Evolutionary conservation across 2,888 invertebrate genomes (phyloP), one percentile per base, ranked within the genome.

Genomic region (Drosophila dives): DNA sequence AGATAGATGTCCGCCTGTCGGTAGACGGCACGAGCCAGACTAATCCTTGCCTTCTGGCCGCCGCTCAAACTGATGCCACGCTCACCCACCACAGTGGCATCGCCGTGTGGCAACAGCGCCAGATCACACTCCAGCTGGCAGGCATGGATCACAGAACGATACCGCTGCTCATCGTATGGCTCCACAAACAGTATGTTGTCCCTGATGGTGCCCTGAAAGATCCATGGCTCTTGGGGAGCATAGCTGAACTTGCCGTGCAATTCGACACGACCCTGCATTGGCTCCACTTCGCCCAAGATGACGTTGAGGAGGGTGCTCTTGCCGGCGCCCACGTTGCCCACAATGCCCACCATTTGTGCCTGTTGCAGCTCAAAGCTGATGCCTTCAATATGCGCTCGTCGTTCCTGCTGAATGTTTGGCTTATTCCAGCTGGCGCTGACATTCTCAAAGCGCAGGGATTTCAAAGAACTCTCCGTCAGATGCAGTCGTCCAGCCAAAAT

Each of bases 101-200:
- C 94, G 0, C 94, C 94, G 29, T 92, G 81, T 92, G 90, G 96
- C 93, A 93, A 94, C 80, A 83, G 95, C 94, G 94, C 93, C 67
- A 97, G 93, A 90, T 97, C 97, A 84, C 93, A 93, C 67, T 94
- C 93, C 63, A 96, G 92, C 26, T 95, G 94, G 86, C 95, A 96
- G 0, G 94, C 94, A 36, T 93, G 93, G 7, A 95, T 90, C 0
- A 95, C 94, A 33, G 92, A 93, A 15, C 85, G 81, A 56, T 93
- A 93, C 12, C 93, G 92, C 20, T 92, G 87, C 55, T 95, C 95
- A 95, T 96, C 72, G 94, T 94, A 87, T 94, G 92, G 91, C 64
- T 93, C 95, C 0, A 98, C 98, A 93, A 99, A 99, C 6, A 98
- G 92, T 69, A 99, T 98, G 92, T 99, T 99, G 87, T 99, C 98